Evolutionary conservation across 2,797 vertebrate genomes (phyloP).

Genomic region (Nannoperca australis): DNA sequence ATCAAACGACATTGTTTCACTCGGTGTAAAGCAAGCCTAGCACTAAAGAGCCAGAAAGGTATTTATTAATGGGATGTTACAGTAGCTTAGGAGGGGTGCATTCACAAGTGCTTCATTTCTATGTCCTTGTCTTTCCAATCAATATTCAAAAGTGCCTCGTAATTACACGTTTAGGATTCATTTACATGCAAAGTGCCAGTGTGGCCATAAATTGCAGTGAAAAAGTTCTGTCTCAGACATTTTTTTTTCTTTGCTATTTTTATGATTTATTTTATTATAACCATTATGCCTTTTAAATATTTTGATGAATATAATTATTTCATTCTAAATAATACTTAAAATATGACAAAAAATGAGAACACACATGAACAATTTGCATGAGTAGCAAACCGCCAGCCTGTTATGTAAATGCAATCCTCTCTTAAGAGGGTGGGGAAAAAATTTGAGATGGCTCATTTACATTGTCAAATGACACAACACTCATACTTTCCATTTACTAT

Average conservation of each 20-base stretch:
- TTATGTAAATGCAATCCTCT: conserved; percentile 83
- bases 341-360: conserved; percentile 57
- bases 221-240: conserved; percentile 39
- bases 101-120: conserved; percentile 71
- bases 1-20: conserved; percentile 75
- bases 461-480: conserved; percentile 84
- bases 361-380: conserved; percentile 69
- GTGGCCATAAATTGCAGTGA: conserved; percentile 49
- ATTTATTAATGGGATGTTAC: conserved; percentile 77
- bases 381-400: conserved; percentile 73
- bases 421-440: conserved; percentile 80
- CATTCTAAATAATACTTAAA: conserved; percentile 43
- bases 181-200: conserved; percentile 67
- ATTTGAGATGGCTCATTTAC: conserved; percentile 81
- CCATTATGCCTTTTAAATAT: conserved; percentile 26
- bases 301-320: conserved; percentile 40
- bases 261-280: conserved; percentile 26
- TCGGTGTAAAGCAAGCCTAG: conserved; percentile 54
- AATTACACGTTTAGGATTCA: conserved; percentile 74
- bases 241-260: conserved; percentile 27
- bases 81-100: conserved; percentile 50
- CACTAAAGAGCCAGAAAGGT: conserved; percentile 75
- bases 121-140: conserved; percentile 71
- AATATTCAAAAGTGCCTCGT: conserved; percentile 77
- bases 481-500: conserved; percentile 84